Percentiles rank a stretch among this genome's conserved stretches.
Conservation (phyloP, 2,113 vertebrate genomes). For the Scalopus aquaticus region DNA sequence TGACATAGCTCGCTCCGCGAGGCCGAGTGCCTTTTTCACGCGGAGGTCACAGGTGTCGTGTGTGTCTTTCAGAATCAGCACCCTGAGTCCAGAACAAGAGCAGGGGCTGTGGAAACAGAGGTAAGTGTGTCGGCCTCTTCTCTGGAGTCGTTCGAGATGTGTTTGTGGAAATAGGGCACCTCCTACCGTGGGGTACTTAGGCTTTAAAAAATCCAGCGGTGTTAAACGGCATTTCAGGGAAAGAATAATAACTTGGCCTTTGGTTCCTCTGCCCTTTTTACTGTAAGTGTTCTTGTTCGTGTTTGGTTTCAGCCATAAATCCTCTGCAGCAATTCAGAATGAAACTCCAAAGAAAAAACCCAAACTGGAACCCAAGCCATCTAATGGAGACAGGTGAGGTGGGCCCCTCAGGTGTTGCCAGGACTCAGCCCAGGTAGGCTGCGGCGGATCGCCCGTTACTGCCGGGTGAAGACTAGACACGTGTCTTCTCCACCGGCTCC, state of each 20-base stretch:
- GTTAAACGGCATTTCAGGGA: not conserved
- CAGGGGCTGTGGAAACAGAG: constrained; percentile 99
- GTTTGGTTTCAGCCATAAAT: constrained; percentile 96
- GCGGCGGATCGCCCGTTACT: constrained; percentile 64
- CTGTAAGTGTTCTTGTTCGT: constrained; percentile 68
- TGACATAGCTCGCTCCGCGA: too few species aligned
- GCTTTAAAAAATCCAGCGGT: not conserved
- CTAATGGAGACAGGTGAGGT: constrained; percentile 98
- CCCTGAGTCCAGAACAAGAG: constrained; percentile 97
- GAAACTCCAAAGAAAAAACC: constrained; percentile 99
- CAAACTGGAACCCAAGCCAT: constrained; percentile 99
- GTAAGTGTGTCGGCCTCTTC: constrained; percentile 84
- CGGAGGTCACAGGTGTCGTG: constrained; percentile 65
- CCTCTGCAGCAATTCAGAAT: constrained; percentile 97
- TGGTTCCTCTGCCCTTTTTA: constrained; percentile 18
- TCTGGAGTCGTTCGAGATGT: constrained; percentile 56
- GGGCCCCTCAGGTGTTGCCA: constrained; percentile 75
- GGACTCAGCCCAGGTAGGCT: constrained; percentile 65
- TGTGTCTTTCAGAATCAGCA: constrained; percentile 92
- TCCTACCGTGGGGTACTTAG: not conserved
- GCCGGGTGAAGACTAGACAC: constrained; percentile 55
- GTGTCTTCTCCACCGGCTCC: constrained; percentile 24
- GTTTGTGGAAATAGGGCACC: not conserved
- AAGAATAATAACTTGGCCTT: constrained; percentile 1
- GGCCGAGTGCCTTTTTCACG: not conserved